phyloP scores from a whole-genome alignment of 2,888 invertebrate genomes.

The Scrobipalpa atriplicella region DNA sequence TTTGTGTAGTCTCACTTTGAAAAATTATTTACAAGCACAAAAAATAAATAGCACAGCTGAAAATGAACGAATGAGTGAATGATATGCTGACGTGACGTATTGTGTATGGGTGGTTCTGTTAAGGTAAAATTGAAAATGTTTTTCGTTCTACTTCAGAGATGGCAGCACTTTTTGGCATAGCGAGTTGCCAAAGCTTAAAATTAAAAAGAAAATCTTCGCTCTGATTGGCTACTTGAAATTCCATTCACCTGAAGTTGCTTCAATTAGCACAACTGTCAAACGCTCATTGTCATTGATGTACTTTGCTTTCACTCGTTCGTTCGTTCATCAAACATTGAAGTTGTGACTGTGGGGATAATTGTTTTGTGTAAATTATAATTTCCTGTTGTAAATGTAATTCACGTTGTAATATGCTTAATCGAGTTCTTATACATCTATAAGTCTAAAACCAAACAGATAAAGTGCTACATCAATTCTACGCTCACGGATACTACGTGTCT shows the following conservation, averaged over 20 bases:
- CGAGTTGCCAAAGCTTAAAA: background rate
- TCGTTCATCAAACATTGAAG: background rate
- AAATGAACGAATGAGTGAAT: constrained; percentile 1
- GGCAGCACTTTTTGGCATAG: background rate
- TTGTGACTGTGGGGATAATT: background rate
- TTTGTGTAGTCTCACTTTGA: too few species aligned
- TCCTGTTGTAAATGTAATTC: background rate
- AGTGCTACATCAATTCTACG: background rate
- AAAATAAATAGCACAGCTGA: background rate
- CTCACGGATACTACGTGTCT: background rate
- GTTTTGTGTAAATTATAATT: constrained; percentile 7
- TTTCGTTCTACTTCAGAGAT: background rate
- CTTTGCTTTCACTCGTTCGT: background rate
- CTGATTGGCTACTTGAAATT: too few species aligned
- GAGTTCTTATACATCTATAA: background rate
- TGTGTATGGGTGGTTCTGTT: background rate
- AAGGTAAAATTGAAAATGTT: background rate
- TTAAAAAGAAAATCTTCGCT: background rate
- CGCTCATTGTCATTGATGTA: too few species aligned
- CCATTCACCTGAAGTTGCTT: too few species aligned
- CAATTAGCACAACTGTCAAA: too few species aligned
- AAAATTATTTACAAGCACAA: background rate
- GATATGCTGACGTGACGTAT: background rate
- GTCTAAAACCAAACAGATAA: background rate
- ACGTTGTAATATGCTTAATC: background rate